A percentile compares a stretch with the other conserved stretches of the same genome.
Conservation (phyloP, 2,797 vertebrate species). For the Vireo griseus region DNA sequence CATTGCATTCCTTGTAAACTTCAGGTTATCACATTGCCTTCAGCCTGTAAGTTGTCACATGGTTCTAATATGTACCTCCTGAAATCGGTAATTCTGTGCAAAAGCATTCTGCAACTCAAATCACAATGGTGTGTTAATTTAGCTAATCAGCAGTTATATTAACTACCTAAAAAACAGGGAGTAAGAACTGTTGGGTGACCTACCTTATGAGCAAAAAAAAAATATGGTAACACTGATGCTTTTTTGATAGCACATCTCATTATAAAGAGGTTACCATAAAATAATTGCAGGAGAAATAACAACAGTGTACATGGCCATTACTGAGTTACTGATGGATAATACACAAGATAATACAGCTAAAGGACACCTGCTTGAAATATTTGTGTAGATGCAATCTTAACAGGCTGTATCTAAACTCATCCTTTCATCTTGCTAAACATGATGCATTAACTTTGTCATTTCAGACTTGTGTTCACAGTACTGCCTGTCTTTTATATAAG, state of each 20-base stretch:
- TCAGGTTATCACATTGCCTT: background rate
- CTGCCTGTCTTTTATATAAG: background rate
- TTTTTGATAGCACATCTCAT: background rate
- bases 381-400: background rate
- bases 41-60: background rate
- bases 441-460: background rate
- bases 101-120: conserved; percentile 22
- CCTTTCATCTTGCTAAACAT: background rate
- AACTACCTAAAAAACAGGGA: background rate
- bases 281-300: conserved; percentile 4
- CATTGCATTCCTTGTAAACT: background rate
- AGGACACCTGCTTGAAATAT: background rate
- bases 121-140: background rate
- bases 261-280: conserved; percentile 6
- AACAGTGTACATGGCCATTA: background rate
- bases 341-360: background rate
- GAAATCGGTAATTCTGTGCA: conserved; percentile 32
- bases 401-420: background rate
- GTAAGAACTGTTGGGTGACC: background rate
- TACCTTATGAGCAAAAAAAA: background rate
- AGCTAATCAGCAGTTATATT: conserved; percentile 35
- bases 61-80: background rate
- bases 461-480: background rate
- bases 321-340: background rate
- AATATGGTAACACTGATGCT: background rate